These are phyloP conservation scores for Serripes groenlandicus DNA, from an alignment of 2,888 invertebrate genomes.

Conservation along the genomic window DNA sequence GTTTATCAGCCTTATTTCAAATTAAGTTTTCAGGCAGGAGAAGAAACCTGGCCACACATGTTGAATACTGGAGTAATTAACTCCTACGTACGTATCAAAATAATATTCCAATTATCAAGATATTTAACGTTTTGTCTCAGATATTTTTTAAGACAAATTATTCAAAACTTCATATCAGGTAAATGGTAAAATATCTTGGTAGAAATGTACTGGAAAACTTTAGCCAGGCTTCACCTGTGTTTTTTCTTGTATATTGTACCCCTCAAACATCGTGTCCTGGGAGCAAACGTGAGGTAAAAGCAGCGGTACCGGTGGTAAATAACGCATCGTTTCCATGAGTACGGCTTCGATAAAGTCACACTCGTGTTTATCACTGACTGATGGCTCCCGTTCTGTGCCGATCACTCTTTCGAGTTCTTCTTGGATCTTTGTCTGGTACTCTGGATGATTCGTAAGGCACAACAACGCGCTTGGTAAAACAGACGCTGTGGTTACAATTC, in stretches of 20 bases:
- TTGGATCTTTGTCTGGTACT: conserved; percentile 7
- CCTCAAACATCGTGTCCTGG: not conserved
- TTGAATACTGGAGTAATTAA: no score
- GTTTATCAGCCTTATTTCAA: no score
- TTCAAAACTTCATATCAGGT: no score
- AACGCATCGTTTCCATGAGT: conserved; percentile 11
- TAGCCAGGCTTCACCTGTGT: not conserved
- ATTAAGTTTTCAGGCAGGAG: no score
- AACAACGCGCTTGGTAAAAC: not conserved
- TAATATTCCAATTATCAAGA: no score
- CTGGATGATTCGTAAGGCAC: not conserved
- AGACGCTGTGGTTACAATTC: not conserved
- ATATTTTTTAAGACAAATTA: no score
- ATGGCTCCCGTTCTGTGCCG: conserved; percentile 1
- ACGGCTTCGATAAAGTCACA: conserved; percentile 8
- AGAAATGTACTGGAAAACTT: no score
- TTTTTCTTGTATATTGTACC: not conserved
- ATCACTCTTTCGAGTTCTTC: not conserved
- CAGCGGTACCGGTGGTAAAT: not conserved
- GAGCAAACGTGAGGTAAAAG: conserved; percentile 3
- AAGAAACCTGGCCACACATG: no score
- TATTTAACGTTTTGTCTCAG: no score
- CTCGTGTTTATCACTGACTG: not conserved
- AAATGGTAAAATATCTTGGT: no score
- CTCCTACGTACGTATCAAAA: no score